Evolutionary conservation across 1,140 invertebrate genomes (phyloP), one percentile per base, ranked within the genome.

Genomic region (Eueides isabella): DNA sequence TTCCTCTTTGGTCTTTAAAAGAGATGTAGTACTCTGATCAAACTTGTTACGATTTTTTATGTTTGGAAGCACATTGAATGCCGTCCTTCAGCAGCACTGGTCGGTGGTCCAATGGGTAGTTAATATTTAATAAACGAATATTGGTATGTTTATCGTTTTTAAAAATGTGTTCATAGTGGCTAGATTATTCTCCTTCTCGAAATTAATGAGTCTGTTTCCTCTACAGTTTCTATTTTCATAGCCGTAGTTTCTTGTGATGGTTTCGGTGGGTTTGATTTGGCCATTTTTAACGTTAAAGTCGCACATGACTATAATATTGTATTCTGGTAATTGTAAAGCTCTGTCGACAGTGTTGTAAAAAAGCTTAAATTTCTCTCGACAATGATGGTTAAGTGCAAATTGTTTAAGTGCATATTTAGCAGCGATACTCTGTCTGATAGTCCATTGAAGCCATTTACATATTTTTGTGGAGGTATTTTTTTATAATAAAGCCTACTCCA

Each of bases 221-320:
- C 70, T 76, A 28, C 44, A 30, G 33, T 78, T 78, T 76, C 78
- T 72, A 2, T 66, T 26, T 12, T 74, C 78, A 29, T 76, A 79
- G 16, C 77, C 77, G 23, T 71, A 41, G 2, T 69, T 76, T 16
- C 33, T 48, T 0, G 14, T 63, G n/a, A 23, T n/a, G 14, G 5
- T 62, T 64, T 63, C 61, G 16, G 63, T 44, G 7, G 26, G 61
- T 30, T 64, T 48, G 6, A 61, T 5, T 71, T 71, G 35, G 3
- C 69, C 14, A n/a, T 48, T 71, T 74, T 80, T 68, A 5, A 41
- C 77, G 31, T 77, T 80, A 61, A 80, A 73, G 26, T 76, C 79
- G 28, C 79, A 71, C 65, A 76, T 78, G 41, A 80, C 73, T 74
- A 80, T 66, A 30, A 80, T 55, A 55, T 77, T 75, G n/a, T n/a